phyloP scores from a whole-genome alignment of 2,113 vertebrate species.

The Anas platyrhynchos region DNA sequence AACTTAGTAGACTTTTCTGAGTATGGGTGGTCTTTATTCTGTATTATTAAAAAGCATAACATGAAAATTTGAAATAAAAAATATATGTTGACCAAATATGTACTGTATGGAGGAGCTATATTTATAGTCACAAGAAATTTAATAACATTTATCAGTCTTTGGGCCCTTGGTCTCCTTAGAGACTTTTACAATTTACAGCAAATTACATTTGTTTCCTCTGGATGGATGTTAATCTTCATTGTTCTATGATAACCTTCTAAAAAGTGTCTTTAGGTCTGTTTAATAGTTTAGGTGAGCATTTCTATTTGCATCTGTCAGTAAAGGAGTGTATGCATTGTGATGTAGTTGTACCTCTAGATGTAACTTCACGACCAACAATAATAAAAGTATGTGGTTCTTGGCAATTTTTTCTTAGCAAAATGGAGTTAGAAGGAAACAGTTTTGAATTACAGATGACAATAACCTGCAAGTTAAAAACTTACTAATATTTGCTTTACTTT shows the following conservation, averaged over 20 bases:
- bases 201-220: background rate
- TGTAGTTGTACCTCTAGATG: background rate
- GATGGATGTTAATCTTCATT: background rate
- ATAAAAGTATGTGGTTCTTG: background rate
- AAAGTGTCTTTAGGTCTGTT: background rate
- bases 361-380: background rate
- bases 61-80: background rate
- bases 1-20: background rate
- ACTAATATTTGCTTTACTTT: background rate
- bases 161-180: background rate
- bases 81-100: background rate
- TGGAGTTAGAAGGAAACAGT: accelerated
- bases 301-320: background rate
- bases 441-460: background rate
- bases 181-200: too few relatives aligned
- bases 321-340: background rate
- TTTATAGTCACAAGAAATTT: background rate
- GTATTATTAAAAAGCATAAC: background rate
- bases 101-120: background rate
- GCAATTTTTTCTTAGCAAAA: background rate
- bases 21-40: background rate
- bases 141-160: background rate
- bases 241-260: background rate
- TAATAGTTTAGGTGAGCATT: background rate
- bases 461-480: background rate